Conservation (phyloP, 2,888 invertebrate genomes). For the Cryptosula pallasiana region DNA sequence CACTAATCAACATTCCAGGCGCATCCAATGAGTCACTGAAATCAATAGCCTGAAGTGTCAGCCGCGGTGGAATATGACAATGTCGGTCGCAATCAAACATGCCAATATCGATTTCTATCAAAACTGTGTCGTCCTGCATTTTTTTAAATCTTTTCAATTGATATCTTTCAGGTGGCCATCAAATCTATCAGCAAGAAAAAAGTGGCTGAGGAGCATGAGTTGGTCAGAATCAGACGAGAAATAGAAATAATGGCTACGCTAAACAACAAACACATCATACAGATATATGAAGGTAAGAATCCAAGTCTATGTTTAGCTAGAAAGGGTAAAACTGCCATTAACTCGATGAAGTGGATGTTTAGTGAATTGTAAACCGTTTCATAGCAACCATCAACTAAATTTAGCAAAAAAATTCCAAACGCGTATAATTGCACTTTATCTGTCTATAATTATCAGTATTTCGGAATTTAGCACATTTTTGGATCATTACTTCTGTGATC, state of each 20-base stretch:
- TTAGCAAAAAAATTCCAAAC: too few species aligned
- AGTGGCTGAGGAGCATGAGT: slow-evolving; percentile 73
- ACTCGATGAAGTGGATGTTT: neutral
- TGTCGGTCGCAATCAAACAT: neutral
- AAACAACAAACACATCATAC: slow-evolving; percentile 96
- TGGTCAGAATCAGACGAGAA: slow-evolving; percentile 89
- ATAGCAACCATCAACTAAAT: neutral
- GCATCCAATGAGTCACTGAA: neutral
- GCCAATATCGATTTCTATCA: neutral
- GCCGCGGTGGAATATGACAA: neutral
- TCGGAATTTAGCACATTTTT: too few species aligned
- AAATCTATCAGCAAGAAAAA: slow-evolving; percentile 62
- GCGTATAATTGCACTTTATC: too few species aligned
- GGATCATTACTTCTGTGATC: too few species aligned
- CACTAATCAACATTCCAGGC: neutral
- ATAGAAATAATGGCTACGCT: slow-evolving; percentile 99
- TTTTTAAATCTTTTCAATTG: neutral
- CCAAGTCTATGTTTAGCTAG: too few species aligned
- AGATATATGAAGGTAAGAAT: slow-evolving; percentile 90
- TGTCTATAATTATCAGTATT: too few species aligned
- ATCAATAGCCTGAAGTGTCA: neutral
- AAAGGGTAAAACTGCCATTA: neutral
- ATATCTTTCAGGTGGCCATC: slow-evolving; percentile 69
- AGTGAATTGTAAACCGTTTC: neutral
- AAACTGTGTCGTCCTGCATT: too few species aligned